A percentile compares a stretch with the other conserved stretches of the same genome.
Evolutionary conservation across 2,888 invertebrate genomes (phyloP).

Genomic region (Leucophenga montana): DNA sequence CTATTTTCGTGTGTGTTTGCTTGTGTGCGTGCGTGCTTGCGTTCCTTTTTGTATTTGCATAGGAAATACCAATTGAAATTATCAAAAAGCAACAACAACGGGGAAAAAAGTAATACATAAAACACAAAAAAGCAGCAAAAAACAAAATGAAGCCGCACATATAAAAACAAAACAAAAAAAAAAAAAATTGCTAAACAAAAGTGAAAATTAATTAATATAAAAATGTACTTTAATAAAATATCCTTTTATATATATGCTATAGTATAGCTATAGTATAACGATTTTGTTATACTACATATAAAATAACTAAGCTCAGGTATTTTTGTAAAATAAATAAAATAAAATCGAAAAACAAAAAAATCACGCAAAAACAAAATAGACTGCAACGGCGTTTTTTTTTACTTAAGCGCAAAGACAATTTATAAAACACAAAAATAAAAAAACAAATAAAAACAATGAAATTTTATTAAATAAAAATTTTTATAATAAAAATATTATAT

Average conservation of each 20-base stretch:
- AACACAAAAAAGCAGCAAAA: neutral
- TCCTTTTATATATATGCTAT: neutral
- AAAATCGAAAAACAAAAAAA: slow-evolving; percentile 13
- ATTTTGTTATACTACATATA: slow-evolving; percentile 37
- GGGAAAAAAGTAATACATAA: neutral
- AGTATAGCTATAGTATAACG: too few relatives aligned
- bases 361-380: slow-evolving; percentile 23
- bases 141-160: neutral
- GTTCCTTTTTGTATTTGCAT: slow-evolving; percentile 7
- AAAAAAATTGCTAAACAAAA: neutral
- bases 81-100: neutral
- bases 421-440: slow-evolving; percentile 10
- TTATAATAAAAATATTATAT: neutral
- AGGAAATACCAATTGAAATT: too few relatives aligned
- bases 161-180: neutral
- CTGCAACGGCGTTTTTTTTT: slow-evolving; percentile 16
- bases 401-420: slow-evolving; percentile 4
- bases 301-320: slow-evolving; percentile 30
- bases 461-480: neutral
- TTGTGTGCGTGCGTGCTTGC: neutral
- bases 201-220: slow-evolving; percentile 17
- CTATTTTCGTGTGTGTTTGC: neutral
- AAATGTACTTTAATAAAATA: slow-evolving; percentile 27
- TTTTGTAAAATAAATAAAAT: slow-evolving; percentile 31
- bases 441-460: slow-evolving; percentile 3